A percentile compares a stretch with the other conserved stretches of the same genome.
Conservation (phyloP, 2,888 invertebrate species). For the Apamea sordens region DNA sequence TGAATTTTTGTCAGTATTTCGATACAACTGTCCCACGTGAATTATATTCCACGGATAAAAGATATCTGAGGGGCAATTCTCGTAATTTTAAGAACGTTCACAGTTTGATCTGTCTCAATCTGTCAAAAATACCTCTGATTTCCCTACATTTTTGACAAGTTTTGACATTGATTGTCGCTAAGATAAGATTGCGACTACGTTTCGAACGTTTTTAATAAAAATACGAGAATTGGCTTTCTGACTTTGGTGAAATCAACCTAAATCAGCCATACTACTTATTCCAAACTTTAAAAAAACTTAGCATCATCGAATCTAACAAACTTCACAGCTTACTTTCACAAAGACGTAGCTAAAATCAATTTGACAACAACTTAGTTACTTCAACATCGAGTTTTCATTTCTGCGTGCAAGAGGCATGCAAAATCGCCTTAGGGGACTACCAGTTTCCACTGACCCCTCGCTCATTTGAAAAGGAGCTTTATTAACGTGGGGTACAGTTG, state of each 20-base stretch:
- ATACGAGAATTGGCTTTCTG: too few relatives aligned
- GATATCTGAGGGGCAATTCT: background rate
- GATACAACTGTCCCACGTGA: background rate
- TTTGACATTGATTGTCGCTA: too few relatives aligned
- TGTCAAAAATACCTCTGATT: too few relatives aligned
- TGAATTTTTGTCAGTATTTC: background rate
- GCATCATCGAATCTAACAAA: slow-evolving; percentile 49
- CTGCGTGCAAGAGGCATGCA: slow-evolving; percentile 78
- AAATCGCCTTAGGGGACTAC: slow-evolving; percentile 74
- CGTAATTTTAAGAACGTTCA: too few relatives aligned
- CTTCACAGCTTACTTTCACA: slow-evolving; percentile 52
- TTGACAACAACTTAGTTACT: slow-evolving; percentile 74
- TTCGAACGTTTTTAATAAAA: too few relatives aligned
- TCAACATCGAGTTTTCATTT: slow-evolving; percentile 79
- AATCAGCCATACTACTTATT: background rate
- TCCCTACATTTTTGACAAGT: too few relatives aligned
- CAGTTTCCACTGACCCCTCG: slow-evolving; percentile 53
- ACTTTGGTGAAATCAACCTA: background rate
- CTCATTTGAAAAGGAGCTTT: slow-evolving; percentile 32
- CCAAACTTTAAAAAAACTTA: slow-evolving; percentile 1
- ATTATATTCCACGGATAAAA: background rate
- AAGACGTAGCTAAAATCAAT: slow-evolving; percentile 70
- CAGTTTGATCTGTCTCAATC: too few relatives aligned
- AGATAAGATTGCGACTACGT: too few relatives aligned
- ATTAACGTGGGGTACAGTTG: background rate